Evolutionary conservation across 1,140 invertebrate genomes (phyloP).

Genomic region (Heliconius himera): DNA sequence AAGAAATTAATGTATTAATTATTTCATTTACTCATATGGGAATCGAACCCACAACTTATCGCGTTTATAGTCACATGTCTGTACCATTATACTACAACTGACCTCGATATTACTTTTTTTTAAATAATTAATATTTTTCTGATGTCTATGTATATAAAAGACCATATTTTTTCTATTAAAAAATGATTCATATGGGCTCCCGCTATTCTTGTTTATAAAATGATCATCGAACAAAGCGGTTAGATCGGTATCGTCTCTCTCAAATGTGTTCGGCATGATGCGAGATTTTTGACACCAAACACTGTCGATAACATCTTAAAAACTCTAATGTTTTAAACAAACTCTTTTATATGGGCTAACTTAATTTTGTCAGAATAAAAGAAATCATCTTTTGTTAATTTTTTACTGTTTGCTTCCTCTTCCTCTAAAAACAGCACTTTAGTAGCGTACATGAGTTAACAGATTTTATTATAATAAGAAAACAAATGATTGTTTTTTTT

Average conservation of each 20-base stretch:
- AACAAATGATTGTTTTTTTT: not conserved
- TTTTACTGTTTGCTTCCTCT: slow-evolving; percentile 44
- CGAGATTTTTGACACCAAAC: slow-evolving; percentile 80
- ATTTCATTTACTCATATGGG: too few relatives aligned
- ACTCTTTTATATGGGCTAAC: slow-evolving; percentile 78
- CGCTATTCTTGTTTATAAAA: slow-evolving; percentile 78
- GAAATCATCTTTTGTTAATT: slow-evolving; percentile 57
- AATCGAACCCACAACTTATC: too few relatives aligned
- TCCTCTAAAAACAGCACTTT: slow-evolving; percentile 31
- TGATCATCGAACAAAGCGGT: slow-evolving; percentile 68
- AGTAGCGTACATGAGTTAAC: slow-evolving; percentile 32
- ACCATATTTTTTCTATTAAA: slow-evolving; percentile 50
- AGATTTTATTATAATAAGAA: slow-evolving; percentile 8
- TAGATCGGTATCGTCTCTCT: slow-evolving; percentile 67
- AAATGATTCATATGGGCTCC: slow-evolving; percentile 78
- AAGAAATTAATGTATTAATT: too few relatives aligned
- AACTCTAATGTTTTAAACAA: slow-evolving; percentile 80
- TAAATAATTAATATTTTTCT: not conserved
- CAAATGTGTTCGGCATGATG: slow-evolving; percentile 79
- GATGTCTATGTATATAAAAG: slow-evolving; percentile 28
- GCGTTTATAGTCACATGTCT: too few relatives aligned
- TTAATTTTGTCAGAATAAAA: slow-evolving; percentile 76
- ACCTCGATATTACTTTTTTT: not conserved
- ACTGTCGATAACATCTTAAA: slow-evolving; percentile 76
- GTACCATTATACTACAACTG: too few relatives aligned